phyloP scores from a whole-genome alignment of 2,113 vertebrate species.

The Microcebus lehilahytsara region DNA sequence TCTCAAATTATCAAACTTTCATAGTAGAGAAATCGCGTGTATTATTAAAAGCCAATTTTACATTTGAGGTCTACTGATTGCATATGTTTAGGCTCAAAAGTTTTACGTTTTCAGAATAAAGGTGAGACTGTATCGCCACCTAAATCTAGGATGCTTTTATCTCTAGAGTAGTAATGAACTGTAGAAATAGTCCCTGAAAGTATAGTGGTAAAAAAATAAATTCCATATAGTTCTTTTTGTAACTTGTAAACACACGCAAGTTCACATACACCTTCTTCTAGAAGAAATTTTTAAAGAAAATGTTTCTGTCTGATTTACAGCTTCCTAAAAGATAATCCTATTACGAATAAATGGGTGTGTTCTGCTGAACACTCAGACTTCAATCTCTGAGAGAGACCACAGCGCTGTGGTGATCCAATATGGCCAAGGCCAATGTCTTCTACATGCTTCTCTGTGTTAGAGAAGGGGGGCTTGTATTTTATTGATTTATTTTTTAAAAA shows the following conservation, averaged over 20 bases:
- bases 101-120: not conserved
- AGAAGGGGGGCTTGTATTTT: not conserved
- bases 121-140: not conserved
- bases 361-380: not conserved
- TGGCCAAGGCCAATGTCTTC: not conserved
- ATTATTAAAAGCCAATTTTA: constrained; percentile 30
- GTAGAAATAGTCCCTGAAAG: no score
- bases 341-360: constrained; percentile 13
- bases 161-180: not conserved
- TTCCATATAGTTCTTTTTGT: not conserved
- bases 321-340: not conserved
- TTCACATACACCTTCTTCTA: not conserved
- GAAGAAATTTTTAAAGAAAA: not conserved
- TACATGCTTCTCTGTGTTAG: not conserved
- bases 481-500: not conserved
- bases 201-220: not conserved
- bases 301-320: not conserved
- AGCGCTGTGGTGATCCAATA: not conserved
- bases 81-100: not conserved
- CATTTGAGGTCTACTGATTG: not conserved
- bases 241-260: constrained; percentile 40
- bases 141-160: not conserved
- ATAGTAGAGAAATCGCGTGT: not conserved
- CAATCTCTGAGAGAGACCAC: not conserved
- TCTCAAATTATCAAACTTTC: not conserved